Conservation (phyloP, 2,888 invertebrate species). For the Xestia sexstrigata region DNA sequence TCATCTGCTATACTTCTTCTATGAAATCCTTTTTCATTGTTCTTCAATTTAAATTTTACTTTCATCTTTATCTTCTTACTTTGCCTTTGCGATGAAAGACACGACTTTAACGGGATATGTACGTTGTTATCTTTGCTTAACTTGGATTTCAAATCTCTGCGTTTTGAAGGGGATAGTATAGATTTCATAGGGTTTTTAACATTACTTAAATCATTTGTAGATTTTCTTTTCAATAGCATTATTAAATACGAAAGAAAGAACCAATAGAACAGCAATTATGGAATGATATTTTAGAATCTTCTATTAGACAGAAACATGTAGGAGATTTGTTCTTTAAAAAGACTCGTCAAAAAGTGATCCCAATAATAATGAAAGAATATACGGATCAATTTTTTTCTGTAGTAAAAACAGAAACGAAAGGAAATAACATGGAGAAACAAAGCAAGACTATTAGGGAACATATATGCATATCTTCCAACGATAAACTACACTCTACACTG, state of each 20-base stretch:
- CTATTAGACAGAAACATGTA: neutral
- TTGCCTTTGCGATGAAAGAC: conserved; percentile 45
- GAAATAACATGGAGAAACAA: neutral
- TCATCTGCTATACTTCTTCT: conserved; percentile 49
- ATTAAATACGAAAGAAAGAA: neutral
- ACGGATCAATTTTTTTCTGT: neutral
- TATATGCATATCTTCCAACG: neutral
- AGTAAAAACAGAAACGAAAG: neutral
- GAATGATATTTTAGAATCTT: neutral
- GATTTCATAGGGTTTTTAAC: too few species aligned
- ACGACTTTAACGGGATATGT: conserved; percentile 45
- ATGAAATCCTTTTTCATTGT: neutral
- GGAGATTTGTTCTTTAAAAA: neutral
- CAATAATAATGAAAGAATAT: neutral
- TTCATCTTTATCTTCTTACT: conserved; percentile 51
- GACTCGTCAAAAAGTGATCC: neutral
- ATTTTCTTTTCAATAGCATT: too few species aligned
- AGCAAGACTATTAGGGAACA: neutral
- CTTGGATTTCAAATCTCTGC: too few species aligned
- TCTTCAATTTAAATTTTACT: conserved; percentile 42
- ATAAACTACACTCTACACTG: neutral
- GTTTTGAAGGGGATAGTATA: too few species aligned
- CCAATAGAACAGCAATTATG: neutral
- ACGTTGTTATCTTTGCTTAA: too few species aligned
- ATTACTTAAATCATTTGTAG: too few species aligned